These are phyloP conservation scores for Holothuria glaberrima DNA, from an alignment of 35 echinoderm and acorn worm genomes.

Conservation along the genomic window DNA sequence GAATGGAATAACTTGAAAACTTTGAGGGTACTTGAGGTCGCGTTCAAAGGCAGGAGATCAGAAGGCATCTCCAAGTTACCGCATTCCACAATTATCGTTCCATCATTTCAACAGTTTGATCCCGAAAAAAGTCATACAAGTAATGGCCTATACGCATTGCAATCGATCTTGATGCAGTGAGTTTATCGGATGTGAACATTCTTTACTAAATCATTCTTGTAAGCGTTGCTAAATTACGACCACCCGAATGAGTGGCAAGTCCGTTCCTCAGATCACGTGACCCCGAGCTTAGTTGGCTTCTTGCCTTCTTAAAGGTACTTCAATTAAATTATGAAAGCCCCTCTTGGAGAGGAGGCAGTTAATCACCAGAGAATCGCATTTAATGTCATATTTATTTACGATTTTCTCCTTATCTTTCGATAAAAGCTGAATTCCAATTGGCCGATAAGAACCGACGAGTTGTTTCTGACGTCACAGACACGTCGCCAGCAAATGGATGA, in stretches of 20 bases:
- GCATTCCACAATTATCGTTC: no score
- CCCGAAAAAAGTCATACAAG: no score
- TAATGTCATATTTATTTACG: conserved; percentile 48
- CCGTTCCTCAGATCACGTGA: neutral
- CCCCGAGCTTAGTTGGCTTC: neutral
- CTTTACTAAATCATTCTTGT: neutral
- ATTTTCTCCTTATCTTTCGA: conserved; percentile 29
- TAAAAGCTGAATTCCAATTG: conserved; percentile 51
- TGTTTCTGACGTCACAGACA: conserved; percentile 45
- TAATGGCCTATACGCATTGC: no score
- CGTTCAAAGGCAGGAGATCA: no score
- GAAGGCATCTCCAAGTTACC: no score
- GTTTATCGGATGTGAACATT: no score
- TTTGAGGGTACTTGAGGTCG: no score
- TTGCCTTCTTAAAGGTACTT: neutral
- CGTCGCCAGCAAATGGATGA: conserved; percentile 22
- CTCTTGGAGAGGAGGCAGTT: neutral
- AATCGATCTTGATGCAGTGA: no score
- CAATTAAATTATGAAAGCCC: neutral
- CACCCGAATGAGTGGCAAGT: neutral
- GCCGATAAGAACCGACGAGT: conserved; percentile 31
- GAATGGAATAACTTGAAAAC: no score
- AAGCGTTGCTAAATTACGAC: neutral
- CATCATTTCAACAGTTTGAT: no score
- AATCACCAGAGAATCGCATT: neutral